A percentile compares a stretch with the other conserved stretches of the same genome.
Evolutionary conservation across 1,140 invertebrate species (phyloP).

Genomic region (Leptestheria dahalacensis): DNA sequence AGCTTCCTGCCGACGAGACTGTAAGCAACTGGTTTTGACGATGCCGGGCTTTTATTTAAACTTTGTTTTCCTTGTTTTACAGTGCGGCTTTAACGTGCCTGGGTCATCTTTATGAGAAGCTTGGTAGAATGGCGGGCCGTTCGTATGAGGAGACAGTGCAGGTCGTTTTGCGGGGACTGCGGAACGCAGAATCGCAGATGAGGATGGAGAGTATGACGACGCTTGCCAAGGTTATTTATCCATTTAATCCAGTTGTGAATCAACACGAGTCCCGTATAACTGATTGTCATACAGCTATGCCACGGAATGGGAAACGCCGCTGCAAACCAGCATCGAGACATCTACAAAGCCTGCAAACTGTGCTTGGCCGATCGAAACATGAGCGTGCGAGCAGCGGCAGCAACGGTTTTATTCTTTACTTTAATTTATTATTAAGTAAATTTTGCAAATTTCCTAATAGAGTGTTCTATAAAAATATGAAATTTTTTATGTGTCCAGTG

Average conservation of each 20-base stretch:
- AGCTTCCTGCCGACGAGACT: constrained; percentile 81
- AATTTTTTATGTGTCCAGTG: constrained; percentile 46
- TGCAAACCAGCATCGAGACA: constrained; percentile 73
- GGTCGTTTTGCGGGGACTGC: constrained; percentile 75
- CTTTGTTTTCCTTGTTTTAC: constrained; percentile 22
- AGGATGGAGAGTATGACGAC: constrained; percentile 94
- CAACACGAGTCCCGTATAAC: too few relatives aligned
- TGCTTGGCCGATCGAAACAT: constrained; percentile 78
- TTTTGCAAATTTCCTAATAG: constrained; percentile 14
- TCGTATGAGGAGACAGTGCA: constrained; percentile 96
- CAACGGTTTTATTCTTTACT: constrained; percentile 40
- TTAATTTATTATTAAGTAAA: constrained; percentile 4
- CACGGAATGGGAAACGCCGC: constrained; percentile 77
- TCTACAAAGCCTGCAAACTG: constrained; percentile 72
- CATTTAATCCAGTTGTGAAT: too few relatives aligned
- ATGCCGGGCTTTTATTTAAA: not conserved
- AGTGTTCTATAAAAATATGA: too few relatives aligned
- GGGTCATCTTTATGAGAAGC: constrained; percentile 92
- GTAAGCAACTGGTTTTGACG: constrained; percentile 42
- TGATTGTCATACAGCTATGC: constrained; percentile 48
- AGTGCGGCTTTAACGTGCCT: constrained; percentile 93
- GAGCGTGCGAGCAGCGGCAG: constrained; percentile 73
- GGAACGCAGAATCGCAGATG: constrained; percentile 89
- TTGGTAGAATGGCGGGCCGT: constrained; percentile 94
- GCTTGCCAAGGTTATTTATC: constrained; percentile 80